Evolutionary conservation across 2,797 vertebrate species (phyloP), one percentile per base, ranked within the genome.

Genomic region (Myripristis jacobus): DNA sequence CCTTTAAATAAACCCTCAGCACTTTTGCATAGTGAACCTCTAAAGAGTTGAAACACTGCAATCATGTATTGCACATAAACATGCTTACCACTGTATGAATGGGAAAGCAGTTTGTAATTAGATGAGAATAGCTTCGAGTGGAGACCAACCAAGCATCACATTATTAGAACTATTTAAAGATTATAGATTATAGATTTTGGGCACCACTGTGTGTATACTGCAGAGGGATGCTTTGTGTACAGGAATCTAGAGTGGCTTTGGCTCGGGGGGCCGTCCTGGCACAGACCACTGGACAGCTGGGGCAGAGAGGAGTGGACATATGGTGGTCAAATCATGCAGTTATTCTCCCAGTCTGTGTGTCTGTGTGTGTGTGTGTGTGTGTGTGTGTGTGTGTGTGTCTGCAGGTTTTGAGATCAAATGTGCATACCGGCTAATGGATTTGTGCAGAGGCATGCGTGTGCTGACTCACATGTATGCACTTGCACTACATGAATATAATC

Each of bases 241-340:
- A 21, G 74, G 80, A 81, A 77, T 63, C 73, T 73, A 21, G 29
- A 72, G 38, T 44, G 11, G 43, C 44, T 77, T 87, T 80, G 77
- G 68, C 88, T 34, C 29, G 52, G 71, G 68, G 73, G 75, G 6
- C 38, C 6, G 12, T 80, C 50, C 73, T 88, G 87, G 86, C 88
- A 62, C 57, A 21, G 55, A 73, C 55, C 27, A 52, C 65, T 46
- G 47, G 73, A 82, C 87, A 91, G 84, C 81, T 89, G 86, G 86
- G 68, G 36, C 53, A 47, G 79, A 84, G 78, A 86, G 70, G 84
- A 64, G 69, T 65, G 77, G 85, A 82, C 88, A 92, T 91, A 90
- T 75, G 85, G 72, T 79, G 77, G 74, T 84, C 75, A 79, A 84
- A 81, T 76, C 66, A 77, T 66, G 80, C 74, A 67, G 69, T 73